Evolutionary conservation across 2,888 invertebrate genomes (phyloP), one percentile per base, ranked within the genome.

Genomic region (Luperina nickerlii): DNA sequence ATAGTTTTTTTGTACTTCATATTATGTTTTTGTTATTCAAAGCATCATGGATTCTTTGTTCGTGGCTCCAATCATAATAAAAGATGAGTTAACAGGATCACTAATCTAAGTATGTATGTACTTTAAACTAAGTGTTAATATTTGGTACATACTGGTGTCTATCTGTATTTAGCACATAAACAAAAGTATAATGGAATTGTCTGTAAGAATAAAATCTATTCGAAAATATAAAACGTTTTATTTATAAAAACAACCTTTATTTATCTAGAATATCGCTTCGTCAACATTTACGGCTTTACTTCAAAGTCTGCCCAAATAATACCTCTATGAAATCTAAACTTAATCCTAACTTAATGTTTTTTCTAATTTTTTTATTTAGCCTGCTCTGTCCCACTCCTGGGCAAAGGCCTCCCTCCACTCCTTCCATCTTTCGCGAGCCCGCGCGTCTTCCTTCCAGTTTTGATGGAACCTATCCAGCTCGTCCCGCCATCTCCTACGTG

Each of bases 151-250:
- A 93, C 94, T 93, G 92, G 93, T 94, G 92, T 94, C 94, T 95
- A 92, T 94, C 93, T 96, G 93, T 96, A 95, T 92, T 94, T 95
- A 96, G 96, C 92, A 92, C 92, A 92, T 95, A 95, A 93, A 94
- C 93, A 94, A 94, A 94, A 94, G 90, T 96, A 95, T 97, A 96
- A 96, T 96, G 96, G 96, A 97, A 97, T 96, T 96, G 96, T 97
- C 95, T 96, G 94, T 96, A 96, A 97, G 96, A 96, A 96, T 96
- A 96, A 96, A 96, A 94, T 95, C 94, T 96, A 96, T 96, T 94
- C 92, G 92, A 95, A 94, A 95, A 93, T 82, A 83, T 80, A 38
- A n/a, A 42, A 76, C 68, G 77, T 87, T 75, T 81, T 66, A 79
- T 82, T 85, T 79, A 1, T 18, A 3, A 7, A 5, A 9, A 2